These are phyloP conservation scores for Parelbella ahira DNA, from an alignment of 2,888 invertebrate genomes.

Conservation along the genomic window DNA sequence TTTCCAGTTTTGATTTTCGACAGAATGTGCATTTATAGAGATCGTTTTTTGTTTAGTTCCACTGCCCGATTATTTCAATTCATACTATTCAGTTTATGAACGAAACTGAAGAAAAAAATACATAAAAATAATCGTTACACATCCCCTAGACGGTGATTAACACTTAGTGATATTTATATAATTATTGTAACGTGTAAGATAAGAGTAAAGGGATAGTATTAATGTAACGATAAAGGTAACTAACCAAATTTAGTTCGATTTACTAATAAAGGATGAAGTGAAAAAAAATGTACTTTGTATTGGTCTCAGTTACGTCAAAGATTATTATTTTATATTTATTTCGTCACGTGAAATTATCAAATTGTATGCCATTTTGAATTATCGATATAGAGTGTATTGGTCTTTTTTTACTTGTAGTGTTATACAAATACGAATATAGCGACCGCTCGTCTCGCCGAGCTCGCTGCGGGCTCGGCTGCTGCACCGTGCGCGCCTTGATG, in stretches of 20 bases:
- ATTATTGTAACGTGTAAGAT: slow-evolving; percentile 49
- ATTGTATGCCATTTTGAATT: slow-evolving; percentile 40
- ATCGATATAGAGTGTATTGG: slow-evolving; percentile 29
- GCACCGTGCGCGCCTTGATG: slow-evolving; percentile 31
- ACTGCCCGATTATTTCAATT: slow-evolving; percentile 16
- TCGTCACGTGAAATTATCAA: slow-evolving; percentile 30
- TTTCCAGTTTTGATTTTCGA: slow-evolving; percentile 32
- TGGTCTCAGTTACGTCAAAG: slow-evolving; percentile 78
- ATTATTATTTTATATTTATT: slow-evolving; percentile 61
- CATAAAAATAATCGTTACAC: slow-evolving; percentile 15
- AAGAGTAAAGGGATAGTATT: slow-evolving; percentile 50
- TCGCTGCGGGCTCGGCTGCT: slow-evolving; percentile 34
- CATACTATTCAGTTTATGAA: slow-evolving; percentile 12
- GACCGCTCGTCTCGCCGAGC: slow-evolving; percentile 22
- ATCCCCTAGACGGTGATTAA: slow-evolving; percentile 29
- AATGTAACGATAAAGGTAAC: slow-evolving; percentile 40
- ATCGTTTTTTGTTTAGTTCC: too few species aligned
- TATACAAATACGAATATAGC: slow-evolving; percentile 6
- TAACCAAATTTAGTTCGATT: slow-evolving; percentile 70
- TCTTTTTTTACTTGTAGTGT: slow-evolving; percentile 24
- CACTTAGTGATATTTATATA: slow-evolving; percentile 63
- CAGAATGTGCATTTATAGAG: slow-evolving; percentile 48
- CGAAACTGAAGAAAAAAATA: slow-evolving; percentile 1
- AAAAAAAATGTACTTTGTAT: slow-evolving; percentile 55
- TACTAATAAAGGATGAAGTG: slow-evolving; percentile 43